These are phyloP conservation scores for Baccha elongata DNA, from an alignment of 2,888 invertebrate genomes.

Conservation along the genomic window DNA sequence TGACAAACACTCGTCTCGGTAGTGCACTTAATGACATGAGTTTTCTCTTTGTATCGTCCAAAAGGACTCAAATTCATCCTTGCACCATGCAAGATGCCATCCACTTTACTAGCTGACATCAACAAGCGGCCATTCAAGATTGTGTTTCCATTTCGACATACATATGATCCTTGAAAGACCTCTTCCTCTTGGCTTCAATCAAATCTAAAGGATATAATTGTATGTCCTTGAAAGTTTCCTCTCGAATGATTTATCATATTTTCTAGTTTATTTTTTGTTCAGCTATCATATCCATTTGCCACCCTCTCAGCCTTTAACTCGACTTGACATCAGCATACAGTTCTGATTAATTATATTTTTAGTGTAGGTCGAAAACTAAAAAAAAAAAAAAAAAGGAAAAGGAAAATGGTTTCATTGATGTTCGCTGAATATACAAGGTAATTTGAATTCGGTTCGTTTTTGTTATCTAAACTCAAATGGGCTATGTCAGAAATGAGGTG, in stretches of 20 bases:
- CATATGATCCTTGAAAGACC: background rate
- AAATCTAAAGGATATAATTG: conserved; percentile 34
- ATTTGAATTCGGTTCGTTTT: conserved; percentile 34
- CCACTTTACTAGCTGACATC: conserved; percentile 24
- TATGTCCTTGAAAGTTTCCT: conserved; percentile 22
- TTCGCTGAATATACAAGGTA: background rate
- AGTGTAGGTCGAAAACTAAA: background rate
- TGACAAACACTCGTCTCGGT: background rate
- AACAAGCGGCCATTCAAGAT: conserved; percentile 31
- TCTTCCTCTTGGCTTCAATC: background rate
- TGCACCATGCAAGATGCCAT: conserved; percentile 32
- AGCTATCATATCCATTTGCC: background rate
- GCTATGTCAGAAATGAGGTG: background rate
- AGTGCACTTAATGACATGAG: conserved; percentile 24
- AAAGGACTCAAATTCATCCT: conserved; percentile 23
- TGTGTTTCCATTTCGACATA: conserved; percentile 13
- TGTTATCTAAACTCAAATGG: conserved; percentile 30
- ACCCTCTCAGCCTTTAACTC: background rate
- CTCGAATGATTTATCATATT: conserved; percentile 51
- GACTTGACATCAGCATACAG: conserved; percentile 1
- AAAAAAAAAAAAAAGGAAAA: background rate
- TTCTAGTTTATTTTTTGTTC: conserved; percentile 3
- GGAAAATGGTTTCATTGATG: background rate
- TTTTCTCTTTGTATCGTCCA: conserved; percentile 1
- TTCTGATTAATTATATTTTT: conserved; percentile 38